Conservation (phyloP, 2,797 vertebrate genomes). For the Myiotriccus ornatus region DNA sequence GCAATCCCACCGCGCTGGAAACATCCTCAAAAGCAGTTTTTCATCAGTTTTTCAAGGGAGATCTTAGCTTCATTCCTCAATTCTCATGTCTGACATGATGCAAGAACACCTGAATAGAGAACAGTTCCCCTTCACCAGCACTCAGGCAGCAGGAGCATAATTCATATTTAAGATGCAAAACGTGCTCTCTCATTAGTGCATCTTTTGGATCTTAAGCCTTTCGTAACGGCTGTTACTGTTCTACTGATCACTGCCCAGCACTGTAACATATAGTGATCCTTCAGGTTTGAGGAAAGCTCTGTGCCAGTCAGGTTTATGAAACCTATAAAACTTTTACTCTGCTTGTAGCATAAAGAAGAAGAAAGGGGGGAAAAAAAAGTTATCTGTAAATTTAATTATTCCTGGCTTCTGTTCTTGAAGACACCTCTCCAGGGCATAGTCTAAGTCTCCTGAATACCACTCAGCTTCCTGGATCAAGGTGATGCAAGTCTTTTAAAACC, state of each 20-base stretch:
- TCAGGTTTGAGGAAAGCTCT: neutral
- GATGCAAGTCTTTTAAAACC: neutral
- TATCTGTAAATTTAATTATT: conserved; percentile 60
- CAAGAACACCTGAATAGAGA: neutral
- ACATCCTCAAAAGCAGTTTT: neutral
- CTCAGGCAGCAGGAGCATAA: neutral
- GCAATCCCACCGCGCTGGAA: neutral
- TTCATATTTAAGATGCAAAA: neutral
- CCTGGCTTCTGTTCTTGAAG: conserved; percentile 38
- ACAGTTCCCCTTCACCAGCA: neutral
- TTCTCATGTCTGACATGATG: neutral
- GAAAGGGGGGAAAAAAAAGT: neutral
- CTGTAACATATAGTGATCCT: neutral
- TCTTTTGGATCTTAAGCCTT: neutral
- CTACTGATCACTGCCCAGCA: neutral
- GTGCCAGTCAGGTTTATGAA: conserved; percentile 53
- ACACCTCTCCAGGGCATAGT: conserved; percentile 27
- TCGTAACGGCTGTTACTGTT: neutral
- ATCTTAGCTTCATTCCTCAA: neutral
- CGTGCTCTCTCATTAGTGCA: neutral
- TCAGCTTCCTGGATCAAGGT: neutral
- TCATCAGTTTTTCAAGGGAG: neutral
- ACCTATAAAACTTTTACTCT: conserved; percentile 37
- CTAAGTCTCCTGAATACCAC: neutral
- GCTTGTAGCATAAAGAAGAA: conserved; percentile 45